Base-by-base conservation (phyloP, 2,113 vertebrate species). In the Oncorhynchus clarkii region DNA sequence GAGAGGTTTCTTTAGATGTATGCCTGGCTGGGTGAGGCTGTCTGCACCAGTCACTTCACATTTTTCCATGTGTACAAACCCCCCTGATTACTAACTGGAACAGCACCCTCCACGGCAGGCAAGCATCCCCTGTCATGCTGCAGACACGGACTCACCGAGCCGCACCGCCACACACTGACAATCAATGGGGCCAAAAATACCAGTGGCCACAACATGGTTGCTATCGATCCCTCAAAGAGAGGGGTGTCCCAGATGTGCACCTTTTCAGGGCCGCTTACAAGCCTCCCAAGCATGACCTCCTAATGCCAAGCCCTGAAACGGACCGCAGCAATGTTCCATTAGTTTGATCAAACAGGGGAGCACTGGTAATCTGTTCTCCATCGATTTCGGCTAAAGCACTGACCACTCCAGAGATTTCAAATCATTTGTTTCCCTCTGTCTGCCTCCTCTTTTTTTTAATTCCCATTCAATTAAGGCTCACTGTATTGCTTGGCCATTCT, bases 391-490 rank as follows among this genome's bases (percentile, higher is more conserved):
- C 80, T 85, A 82, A 72, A 87, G 82, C 84, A 80, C 87, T 88
- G 88, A 90, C 86, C 88, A 91, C 93, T 92, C 88, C 66, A 72
- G 91, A 90, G 91, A 88, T 88, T 82, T 81, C 81, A 73, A 88
- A 90, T 91, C 81, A 90, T 91, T 90, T 89, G 84, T 90, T 89
- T 92, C 91, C 85, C 91, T 92, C 90, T 88, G 88, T 87, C 77
- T 79, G 77, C 73, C 87, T 81, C 68, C 79, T 60, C 82, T 85
- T 86, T 75, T 74, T 72, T 88, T 87, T 86, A 85, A 90, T 91
- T 91, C 83, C 82, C 73, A 77, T 92, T 91, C 85, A 91, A 90
- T 92, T 89, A 92, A 88, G 76, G 69, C 80, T 76, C 79, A 68
- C 80, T 87, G 39, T 84, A 90, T 90, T 88, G 87, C 76, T 80